Evolutionary conservation across 2,113 vertebrate species (phyloP).

Genomic region (Alectura lathami): DNA sequence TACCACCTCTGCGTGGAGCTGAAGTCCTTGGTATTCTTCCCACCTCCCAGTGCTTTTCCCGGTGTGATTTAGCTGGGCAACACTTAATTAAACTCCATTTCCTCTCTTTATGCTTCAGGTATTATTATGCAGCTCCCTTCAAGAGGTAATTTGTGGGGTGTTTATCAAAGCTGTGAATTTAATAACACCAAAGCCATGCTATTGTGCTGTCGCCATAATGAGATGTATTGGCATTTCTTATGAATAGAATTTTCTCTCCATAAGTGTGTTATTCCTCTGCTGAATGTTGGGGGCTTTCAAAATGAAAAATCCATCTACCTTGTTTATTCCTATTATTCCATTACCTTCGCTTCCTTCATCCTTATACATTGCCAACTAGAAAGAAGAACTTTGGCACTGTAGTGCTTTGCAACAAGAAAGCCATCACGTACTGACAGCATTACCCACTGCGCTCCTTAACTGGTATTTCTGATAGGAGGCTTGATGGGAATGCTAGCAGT

Average conservation of each 20-base stretch:
- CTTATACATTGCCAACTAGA: neutral
- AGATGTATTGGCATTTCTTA: constrained; percentile 52
- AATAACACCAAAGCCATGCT: constrained; percentile 61
- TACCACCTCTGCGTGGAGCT: neutral
- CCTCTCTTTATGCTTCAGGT: constrained; percentile 72
- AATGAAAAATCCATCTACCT: neutral
- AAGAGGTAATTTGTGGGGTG: constrained; percentile 72
- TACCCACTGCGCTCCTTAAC: neutral
- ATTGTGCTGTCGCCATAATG: constrained; percentile 25
- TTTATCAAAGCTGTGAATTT: constrained; percentile 79
- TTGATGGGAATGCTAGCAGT: neutral
- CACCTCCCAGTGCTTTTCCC: neutral
- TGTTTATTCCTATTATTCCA: neutral
- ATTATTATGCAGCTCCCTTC: constrained; percentile 70
- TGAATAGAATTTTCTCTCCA: neutral
- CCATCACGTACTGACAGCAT: neutral
- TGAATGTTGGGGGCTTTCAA: neutral
- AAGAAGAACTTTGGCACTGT: neutral
- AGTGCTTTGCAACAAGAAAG: neutral
- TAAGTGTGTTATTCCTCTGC: neutral
- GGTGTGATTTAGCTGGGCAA: constrained; percentile 68
- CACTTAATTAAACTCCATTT: constrained; percentile 81
- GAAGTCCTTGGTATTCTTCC: constrained; percentile 26
- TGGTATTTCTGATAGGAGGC: neutral
- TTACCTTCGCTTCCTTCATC: neutral